Evolutionary conservation across 1,140 invertebrate genomes (phyloP), one percentile per base, ranked within the genome.

Genomic region (Rhyacophila brunnea): DNA sequence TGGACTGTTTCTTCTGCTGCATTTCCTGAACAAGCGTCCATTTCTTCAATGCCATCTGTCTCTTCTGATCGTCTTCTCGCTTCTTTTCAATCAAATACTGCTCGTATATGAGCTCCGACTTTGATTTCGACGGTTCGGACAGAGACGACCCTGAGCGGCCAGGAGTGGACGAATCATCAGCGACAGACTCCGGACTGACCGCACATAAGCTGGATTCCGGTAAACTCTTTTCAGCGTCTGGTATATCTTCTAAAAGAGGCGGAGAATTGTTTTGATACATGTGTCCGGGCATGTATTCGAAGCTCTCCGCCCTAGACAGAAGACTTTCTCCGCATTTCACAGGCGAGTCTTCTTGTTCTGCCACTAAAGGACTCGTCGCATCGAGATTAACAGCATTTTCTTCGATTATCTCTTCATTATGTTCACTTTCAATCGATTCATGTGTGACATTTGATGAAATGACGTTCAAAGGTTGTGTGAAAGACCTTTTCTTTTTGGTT

Each of bases 281-380:
- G 66, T 77, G 70, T 4, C 75, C 77, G 50, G 75, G 76, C 74
- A 79, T 73, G 56, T 78, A 79, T 70, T 79, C 77, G 69, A 79
- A 79, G 60, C 76, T 79, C 49, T 78, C 75, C 9, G 74, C 74
- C 66, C 71, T 72, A 18, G 75, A 77, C 59, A 77, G 58, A 62
- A 72, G 71, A 18, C 71, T 71, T 28, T 63, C 70, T 42, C 54
- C 35, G 13, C 17, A 50, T 55, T 59, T 56, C 6, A 42, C 13
- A 5, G 40, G 14, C 28, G 42, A 32, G 23, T 28, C 9, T 3
- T 28, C 23, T 28, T 9, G 23, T 9, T 28, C 23, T 28, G 23
- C 23, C 3, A 9, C 23, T 9, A 28, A 9, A 28, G 23, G 23
- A 28, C 23, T 28, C 23, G 9, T 3, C 23, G 9, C 9, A 9